Percentiles rank a stretch among this genome's conserved stretches.
Conservation (phyloP, 2,113 vertebrate genomes). For the Syngnathus typhle region DNA sequence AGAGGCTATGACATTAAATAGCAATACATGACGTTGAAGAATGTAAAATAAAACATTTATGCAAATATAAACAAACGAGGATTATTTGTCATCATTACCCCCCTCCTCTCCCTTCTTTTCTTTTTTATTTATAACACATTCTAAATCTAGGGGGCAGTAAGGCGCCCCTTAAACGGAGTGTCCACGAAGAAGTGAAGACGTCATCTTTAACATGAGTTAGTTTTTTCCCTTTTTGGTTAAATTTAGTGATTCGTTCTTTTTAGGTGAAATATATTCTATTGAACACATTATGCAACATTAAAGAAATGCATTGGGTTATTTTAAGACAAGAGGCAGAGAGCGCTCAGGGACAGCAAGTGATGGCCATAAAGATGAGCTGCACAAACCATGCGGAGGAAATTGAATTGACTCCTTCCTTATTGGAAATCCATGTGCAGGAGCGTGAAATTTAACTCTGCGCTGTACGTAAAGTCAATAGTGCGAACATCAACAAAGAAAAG, state of each 20-base stretch:
- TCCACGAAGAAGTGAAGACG: too few relatives aligned
- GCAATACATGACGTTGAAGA: background rate
- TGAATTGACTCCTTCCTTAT: conserved; percentile 7
- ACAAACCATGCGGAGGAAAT: conserved; percentile 18
- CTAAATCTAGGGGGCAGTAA: too few relatives aligned
- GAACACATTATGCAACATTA: too few relatives aligned
- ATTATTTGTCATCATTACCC: too few relatives aligned
- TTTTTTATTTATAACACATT: background rate
- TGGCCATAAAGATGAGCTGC: conserved; percentile 6
- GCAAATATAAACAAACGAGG: background rate
- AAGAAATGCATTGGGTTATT: too few relatives aligned
- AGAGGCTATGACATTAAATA: background rate
- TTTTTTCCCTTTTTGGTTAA: too few relatives aligned
- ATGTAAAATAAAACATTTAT: background rate
- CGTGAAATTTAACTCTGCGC: conserved; percentile 10
- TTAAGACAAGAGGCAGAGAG: too few relatives aligned
- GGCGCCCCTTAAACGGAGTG: too few relatives aligned
- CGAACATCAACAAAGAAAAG: background rate
- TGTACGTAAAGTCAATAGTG: background rate
- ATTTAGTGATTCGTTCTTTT: too few relatives aligned
- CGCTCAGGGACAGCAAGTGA: conserved; percentile 57
- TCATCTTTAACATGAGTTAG: too few relatives aligned
- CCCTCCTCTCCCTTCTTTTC: too few relatives aligned
- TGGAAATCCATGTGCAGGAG: conserved; percentile 18
- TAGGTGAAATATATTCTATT: too few relatives aligned